Conservation (phyloP, 2,113 vertebrate genomes). For the Microtus ochrogaster region DNA sequence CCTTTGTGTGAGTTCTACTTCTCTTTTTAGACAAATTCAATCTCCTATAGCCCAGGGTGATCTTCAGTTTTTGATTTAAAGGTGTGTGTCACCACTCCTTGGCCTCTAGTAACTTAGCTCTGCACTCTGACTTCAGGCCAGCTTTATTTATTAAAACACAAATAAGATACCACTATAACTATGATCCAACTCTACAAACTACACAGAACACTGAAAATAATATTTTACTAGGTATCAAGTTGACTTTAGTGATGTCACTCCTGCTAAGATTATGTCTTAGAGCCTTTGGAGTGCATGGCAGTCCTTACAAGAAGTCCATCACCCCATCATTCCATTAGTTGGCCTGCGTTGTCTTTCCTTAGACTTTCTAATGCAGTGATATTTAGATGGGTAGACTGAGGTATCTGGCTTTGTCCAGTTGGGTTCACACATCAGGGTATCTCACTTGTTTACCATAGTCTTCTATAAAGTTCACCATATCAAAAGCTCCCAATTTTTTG, state of each 20-base stretch:
- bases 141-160: too few relatives aligned
- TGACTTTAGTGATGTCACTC: neutral
- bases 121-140: too few relatives aligned
- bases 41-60: too few relatives aligned
- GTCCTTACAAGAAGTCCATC: neutral
- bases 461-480: neutral
- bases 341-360: rapidly evolving
- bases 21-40: too few relatives aligned
- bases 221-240: neutral
- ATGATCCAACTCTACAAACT: too few relatives aligned
- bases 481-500: neutral
- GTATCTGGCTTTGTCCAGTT: neutral
- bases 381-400: neutral
- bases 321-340: neutral
- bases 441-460: neutral
- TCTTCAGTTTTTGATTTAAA: too few relatives aligned
- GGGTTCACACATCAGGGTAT: neutral
- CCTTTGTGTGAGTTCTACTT: too few relatives aligned
- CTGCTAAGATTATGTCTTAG: neutral
- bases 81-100: too few relatives aligned
- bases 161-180: too few relatives aligned
- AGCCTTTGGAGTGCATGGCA: neutral
- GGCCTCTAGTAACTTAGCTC: too few relatives aligned
- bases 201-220: neutral
- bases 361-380: neutral